A percentile compares a stretch with the other conserved stretches of the same genome.
Conservation (phyloP, 2,113 vertebrate species). For the Nibea albiflora region DNA sequence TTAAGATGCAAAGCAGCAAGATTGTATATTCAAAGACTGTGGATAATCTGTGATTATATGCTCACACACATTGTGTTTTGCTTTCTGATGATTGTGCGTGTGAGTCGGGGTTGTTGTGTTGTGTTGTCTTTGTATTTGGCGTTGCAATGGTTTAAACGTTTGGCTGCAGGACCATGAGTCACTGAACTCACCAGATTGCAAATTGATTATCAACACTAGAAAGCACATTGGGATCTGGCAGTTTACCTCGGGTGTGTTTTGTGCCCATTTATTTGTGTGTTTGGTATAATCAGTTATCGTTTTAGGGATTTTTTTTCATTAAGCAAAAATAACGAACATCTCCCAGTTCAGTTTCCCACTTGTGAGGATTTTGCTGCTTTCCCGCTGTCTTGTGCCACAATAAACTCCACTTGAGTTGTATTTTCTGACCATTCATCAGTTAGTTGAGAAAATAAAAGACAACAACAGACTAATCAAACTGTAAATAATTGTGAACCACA, state of each 20-base stretch:
- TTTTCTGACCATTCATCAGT: background rate
- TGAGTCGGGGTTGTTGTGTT: background rate
- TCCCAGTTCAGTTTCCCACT: background rate
- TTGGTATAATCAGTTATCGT: background rate
- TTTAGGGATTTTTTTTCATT: background rate
- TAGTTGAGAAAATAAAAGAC: background rate
- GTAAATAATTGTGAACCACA: background rate
- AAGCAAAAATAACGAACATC: no score
- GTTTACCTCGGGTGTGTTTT: slow-evolving; percentile 5
- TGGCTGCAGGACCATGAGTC: slow-evolving; percentile 18
- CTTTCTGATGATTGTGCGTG: background rate
- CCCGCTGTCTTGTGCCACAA: background rate
- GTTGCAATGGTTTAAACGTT: slow-evolving; percentile 5
- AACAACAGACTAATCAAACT: background rate
- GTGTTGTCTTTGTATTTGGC: slow-evolving; percentile 32
- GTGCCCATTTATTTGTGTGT: background rate
- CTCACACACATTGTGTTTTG: background rate
- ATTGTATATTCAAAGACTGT: slow-evolving; percentile 19
- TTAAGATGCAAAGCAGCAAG: slow-evolving; percentile 32
- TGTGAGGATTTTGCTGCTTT: background rate
- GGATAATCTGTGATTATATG: background rate
- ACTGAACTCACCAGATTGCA: slow-evolving; percentile 41
- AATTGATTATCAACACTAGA: slow-evolving; percentile 43
- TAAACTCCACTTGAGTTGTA: background rate
- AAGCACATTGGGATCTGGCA: slow-evolving; percentile 24